Conservation (phyloP, 2,113 vertebrate genomes). For the human region GRCh38 chr4:48497501-48498000, state of each 20-base stretch:
- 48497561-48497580: constrained; percentile 76
- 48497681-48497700: constrained; percentile 86
- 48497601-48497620: constrained; percentile 66
- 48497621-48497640: constrained; percentile 79
- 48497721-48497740: constrained; percentile 96
- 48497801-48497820: constrained; percentile 83
- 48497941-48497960: constrained; percentile 85
- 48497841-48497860: constrained; percentile 87
- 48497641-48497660: constrained; percentile 83
- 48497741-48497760: constrained; percentile 88
- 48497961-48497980: constrained; percentile 83
- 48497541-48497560: constrained; percentile 75
- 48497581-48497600: constrained; percentile 89
- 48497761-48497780: constrained; percentile 90
- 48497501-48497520: neutral
- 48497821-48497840: constrained; percentile 80
- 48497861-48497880: constrained; percentile 86
- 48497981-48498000: constrained; percentile 86
- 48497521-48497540: neutral
- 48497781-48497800: constrained; percentile 93
- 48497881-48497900: constrained; percentile 84
- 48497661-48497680: constrained; percentile 86
- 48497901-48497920: constrained; percentile 80
- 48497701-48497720: constrained; percentile 95
- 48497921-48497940: constrained; percentile 84